Percentiles rank a stretch among this genome's conserved stretches.
Evolutionary conservation across 64 coral and sea anemone species (phyloP).

Genomic region (Stichodactyla mertensii): DNA sequence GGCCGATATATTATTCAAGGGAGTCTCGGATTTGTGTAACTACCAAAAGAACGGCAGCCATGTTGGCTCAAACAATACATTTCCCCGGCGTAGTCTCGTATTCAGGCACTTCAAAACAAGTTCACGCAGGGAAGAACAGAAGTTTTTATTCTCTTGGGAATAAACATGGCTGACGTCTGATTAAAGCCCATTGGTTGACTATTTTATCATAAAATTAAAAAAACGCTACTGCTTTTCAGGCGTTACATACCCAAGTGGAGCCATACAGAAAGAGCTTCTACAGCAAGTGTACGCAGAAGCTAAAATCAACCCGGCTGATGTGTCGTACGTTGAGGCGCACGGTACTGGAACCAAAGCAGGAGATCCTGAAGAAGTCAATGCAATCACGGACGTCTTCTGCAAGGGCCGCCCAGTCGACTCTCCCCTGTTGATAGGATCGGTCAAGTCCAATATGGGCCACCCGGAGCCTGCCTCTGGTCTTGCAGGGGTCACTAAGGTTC

Average conservation of each 20-base stretch:
- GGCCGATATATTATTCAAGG: too few species aligned
- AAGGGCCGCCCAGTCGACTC: conserved; percentile 8
- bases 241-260: conserved; percentile 85
- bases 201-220: background rate
- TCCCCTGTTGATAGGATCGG: conserved; percentile 70
- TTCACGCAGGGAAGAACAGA: too few species aligned
- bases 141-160: too few species aligned
- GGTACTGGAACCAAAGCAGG: conserved; percentile 85
- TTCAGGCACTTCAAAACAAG: too few species aligned
- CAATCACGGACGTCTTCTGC: conserved; percentile 67
- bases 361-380: conserved; percentile 68
- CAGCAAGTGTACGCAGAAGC: conserved; percentile 78
- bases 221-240: conserved; percentile 17
- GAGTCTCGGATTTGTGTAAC: too few species aligned
- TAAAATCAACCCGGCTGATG: conserved; percentile 61
- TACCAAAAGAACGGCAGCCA: too few species aligned
- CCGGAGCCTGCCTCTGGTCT: conserved; percentile 74
- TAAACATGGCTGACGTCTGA: too few species aligned
- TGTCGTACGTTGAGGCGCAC: conserved; percentile 73
- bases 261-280: conserved; percentile 65
- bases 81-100: too few species aligned
- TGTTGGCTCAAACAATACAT: too few species aligned
- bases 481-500: conserved; percentile 67
- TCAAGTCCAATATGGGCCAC: conserved; percentile 86
- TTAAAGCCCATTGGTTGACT: too few species aligned